Evolutionary conservation across 1,140 invertebrate genomes (phyloP).

Genomic region (Notospermus geniculatus): DNA sequence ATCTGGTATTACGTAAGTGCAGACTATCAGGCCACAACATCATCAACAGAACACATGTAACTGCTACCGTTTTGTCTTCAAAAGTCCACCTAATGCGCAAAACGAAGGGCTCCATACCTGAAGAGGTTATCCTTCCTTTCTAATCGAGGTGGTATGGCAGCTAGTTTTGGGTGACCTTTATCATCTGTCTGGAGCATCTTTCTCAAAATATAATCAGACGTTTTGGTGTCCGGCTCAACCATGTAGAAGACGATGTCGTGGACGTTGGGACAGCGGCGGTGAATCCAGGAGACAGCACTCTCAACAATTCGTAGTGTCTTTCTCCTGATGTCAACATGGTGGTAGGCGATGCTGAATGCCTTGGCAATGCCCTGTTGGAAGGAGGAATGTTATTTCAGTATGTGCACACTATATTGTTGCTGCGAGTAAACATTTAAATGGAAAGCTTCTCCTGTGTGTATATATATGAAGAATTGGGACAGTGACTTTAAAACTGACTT

Average conservation of each 20-base stretch:
- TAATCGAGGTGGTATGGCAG: slow-evolving; percentile 40
- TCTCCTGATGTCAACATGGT: slow-evolving; percentile 46
- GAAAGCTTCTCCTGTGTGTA: too few relatives aligned
- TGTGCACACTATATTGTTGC: too few relatives aligned
- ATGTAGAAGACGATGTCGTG: slow-evolving; percentile 48
- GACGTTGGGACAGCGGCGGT: slow-evolving; percentile 44
- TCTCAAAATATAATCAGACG: slow-evolving; percentile 43
- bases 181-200: slow-evolving; percentile 48
- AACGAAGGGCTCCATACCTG: slow-evolving; percentile 32
- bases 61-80: too few relatives aligned
- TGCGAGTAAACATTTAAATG: too few relatives aligned
- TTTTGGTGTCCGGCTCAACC: slow-evolving; percentile 41
- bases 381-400: background rate
- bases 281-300: slow-evolving; percentile 53
- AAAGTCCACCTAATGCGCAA: too few relatives aligned
- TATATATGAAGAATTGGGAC: too few relatives aligned
- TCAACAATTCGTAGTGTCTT: slow-evolving; percentile 51
- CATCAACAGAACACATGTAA: too few relatives aligned
- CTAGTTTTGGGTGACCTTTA: slow-evolving; percentile 31
- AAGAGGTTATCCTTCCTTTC: slow-evolving; percentile 55
- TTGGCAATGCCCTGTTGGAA: slow-evolving; percentile 48
- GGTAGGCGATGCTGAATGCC: slow-evolving; percentile 54
- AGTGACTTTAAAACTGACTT: too few relatives aligned
- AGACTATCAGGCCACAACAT: too few relatives aligned
- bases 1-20: too few relatives aligned